Percentiles rank a stretch among this genome's conserved stretches.
phyloP scores from a whole-genome alignment of 2,113 vertebrate genomes.

The Rallus limicola region DNA sequence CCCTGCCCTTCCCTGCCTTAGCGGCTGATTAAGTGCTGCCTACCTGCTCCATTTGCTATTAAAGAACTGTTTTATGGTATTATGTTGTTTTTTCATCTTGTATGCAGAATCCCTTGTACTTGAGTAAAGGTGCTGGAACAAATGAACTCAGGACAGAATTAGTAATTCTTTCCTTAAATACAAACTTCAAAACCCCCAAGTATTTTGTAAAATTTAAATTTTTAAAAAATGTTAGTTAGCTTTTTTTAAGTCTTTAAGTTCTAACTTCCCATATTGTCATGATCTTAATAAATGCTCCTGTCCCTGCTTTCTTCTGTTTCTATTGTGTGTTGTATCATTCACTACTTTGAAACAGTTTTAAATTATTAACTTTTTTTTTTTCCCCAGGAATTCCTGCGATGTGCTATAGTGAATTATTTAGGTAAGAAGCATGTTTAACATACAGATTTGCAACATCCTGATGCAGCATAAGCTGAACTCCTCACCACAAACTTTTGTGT shows the following conservation, averaged over 20 bases:
- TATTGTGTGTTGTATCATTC: background rate
- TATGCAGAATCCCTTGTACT: background rate
- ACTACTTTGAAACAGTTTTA: background rate
- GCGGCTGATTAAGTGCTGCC: background rate
- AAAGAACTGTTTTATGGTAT: background rate
- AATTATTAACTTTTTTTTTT: background rate
- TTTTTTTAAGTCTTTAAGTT: background rate
- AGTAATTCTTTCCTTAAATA: background rate
- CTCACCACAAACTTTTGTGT: background rate
- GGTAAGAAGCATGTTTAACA: background rate
- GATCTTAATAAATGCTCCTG: background rate
- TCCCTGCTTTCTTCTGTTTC: background rate
- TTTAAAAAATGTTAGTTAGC: background rate
- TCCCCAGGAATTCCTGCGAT: background rate
- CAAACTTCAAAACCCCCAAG: background rate
- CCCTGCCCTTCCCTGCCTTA: background rate
- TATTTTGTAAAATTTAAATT: background rate
- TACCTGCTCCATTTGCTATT: background rate
- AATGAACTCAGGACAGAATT: background rate
- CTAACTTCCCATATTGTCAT: background rate
- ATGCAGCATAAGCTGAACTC: background rate
- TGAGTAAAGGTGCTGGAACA: background rate
- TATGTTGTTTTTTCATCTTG: background rate
- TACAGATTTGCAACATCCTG: background rate
- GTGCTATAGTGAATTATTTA: background rate